A percentile compares a stretch with the other conserved stretches of the same genome.
Conservation (phyloP, 2,113 vertebrate genomes). For the Eubucco bourcierii region DNA sequence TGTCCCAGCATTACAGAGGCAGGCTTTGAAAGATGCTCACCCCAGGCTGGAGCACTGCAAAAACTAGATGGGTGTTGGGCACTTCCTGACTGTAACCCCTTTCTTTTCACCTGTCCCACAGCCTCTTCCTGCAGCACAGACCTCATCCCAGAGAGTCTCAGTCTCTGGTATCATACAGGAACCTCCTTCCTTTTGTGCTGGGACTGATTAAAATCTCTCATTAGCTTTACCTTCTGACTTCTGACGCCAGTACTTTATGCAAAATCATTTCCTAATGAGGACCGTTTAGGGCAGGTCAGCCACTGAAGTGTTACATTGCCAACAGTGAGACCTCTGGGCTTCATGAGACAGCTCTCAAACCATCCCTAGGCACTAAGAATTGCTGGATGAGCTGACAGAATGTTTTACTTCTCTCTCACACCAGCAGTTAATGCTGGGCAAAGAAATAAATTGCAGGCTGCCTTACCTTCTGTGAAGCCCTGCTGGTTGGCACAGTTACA, state of each 20-base stretch:
- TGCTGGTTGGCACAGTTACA: not conserved
- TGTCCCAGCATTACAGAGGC: not conserved
- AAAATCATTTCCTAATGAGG: constrained; percentile 14
- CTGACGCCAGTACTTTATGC: not conserved
- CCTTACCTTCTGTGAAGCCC: not conserved
- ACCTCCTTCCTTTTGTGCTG: not conserved
- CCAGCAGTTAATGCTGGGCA: rapidly evolving
- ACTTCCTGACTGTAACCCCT: not conserved
- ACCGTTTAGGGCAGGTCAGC: not conserved
- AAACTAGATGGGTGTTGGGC: not conserved
- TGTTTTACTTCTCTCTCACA: not conserved
- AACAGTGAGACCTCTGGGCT: not conserved
- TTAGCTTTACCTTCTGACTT: not conserved
- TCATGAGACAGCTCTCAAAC: not conserved
- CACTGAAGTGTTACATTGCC: not conserved
- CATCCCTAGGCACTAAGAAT: not conserved
- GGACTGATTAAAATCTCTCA: constrained; percentile 29
- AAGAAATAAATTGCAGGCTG: not conserved
- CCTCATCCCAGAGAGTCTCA: not conserved
- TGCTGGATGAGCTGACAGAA: not conserved
- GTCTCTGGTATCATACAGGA: not conserved
- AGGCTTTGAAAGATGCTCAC: not conserved
- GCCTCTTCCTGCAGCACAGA: not conserved
- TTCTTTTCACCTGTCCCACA: not conserved
- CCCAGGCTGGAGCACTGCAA: not conserved